Base-by-base conservation (phyloP, 1,140 invertebrate genomes). In the Bombus soroeensis region DNA sequence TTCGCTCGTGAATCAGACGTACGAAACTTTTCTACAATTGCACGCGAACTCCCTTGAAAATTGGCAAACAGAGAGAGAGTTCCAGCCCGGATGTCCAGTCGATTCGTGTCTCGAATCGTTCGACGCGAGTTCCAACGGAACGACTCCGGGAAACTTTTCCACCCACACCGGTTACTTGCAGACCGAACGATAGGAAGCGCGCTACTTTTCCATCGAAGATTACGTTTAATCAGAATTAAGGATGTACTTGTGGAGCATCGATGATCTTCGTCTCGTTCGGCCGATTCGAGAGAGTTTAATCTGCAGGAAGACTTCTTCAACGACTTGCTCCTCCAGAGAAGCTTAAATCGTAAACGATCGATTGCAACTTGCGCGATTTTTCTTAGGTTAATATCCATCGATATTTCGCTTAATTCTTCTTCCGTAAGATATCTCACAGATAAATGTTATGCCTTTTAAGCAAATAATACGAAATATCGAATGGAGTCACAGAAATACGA, bases 161-260 rank as follows among this genome's bases (percentile, higher is more conserved):
- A 15, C 13, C 41, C 22, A 9, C 3, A 37, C 10, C 28, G 70
- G 25, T 66, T 68, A 13, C 57, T 13, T 34, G 47, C 41, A 9
- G 47, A 76, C 28, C n/a, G 53, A 62, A 68, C 57, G 41, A 70
- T 68, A 66, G 75, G n/a, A 39, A 76, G 57, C 53, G 59, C 57
- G 28, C 32, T 66, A 41, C 47, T 73, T 68, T n/a, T 70, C 77
- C 66, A 28, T 41, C 73, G 80, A 62, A 90, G 86, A 87, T 89
- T 83, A 73, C 86, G 79, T 90, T 87, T 85, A 89, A 90, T 90
- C 88, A 87, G 86, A 90, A 90, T 90, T 90, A 90, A 90, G 72
- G 75, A 75, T 85, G 85, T 66, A 74, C 87, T 83, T 74, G 84
- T 22, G 84, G 80, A 73, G 53, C 80, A 73, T 86, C 72, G 78